Evolutionary conservation across 2,797 vertebrate genomes (phyloP).

Genomic region (Kryptolebias ocellatus): DNA sequence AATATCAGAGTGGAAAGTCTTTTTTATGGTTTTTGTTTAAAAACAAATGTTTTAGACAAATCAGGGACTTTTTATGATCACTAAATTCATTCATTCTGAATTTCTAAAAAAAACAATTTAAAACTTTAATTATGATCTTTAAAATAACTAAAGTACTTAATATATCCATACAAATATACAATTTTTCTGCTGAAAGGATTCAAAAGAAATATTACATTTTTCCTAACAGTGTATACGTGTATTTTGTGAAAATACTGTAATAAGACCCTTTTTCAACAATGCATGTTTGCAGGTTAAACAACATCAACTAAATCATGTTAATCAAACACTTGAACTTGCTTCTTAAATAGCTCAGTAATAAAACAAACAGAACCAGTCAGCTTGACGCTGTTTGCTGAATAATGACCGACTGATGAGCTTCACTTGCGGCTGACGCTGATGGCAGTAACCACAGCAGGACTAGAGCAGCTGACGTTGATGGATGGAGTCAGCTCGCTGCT

Average conservation of each 20-base stretch:
- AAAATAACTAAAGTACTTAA: background rate
- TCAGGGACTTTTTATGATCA: background rate
- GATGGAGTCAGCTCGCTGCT: constrained; percentile 27
- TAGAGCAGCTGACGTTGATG: constrained; percentile 59
- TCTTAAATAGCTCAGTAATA: too few species aligned
- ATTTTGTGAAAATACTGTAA: background rate
- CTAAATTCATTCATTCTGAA: background rate
- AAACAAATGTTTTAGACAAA: background rate
- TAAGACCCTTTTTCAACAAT: background rate
- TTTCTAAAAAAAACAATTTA: too few species aligned
- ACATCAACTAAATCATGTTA: background rate
- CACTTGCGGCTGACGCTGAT: background rate
- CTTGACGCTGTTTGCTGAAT: background rate
- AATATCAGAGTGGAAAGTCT: too few species aligned
- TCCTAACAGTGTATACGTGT: background rate
- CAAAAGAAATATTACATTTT: background rate
- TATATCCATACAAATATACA: background rate
- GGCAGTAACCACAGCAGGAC: constrained; percentile 51
- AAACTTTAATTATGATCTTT: too few species aligned
- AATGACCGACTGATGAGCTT: background rate
- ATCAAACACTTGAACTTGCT: too few species aligned
- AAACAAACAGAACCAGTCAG: too few species aligned
- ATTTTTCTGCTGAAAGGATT: background rate
- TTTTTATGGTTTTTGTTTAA: background rate
- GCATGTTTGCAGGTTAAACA: background rate